Base-by-base conservation (phyloP, 2,888 invertebrate genomes). In the Chrysodeixis includens region DNA sequence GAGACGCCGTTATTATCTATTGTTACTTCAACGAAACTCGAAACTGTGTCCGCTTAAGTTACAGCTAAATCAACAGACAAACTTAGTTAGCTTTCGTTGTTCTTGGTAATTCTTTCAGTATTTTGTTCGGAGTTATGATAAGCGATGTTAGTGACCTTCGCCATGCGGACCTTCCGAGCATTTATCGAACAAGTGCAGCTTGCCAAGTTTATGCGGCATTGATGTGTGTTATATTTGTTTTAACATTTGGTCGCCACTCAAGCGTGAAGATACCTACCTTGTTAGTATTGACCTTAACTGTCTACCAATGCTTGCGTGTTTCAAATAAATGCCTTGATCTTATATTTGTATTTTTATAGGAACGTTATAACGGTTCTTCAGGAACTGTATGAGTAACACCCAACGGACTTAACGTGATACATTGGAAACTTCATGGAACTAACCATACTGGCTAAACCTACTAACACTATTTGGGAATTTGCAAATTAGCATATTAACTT, bases 161-260 rank as follows among this genome's bases (percentile, higher is more conserved):
- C 44, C 59, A 30, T 35, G 55, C 30, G 69, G 66, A 64, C 69
- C 70, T 76, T 76, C 74, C 40, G 78, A 78, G 74, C 76, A 82
- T 77, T 74, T 64, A 72, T 69, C 64, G 62, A 69, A 71, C 62
- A 69, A 72, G 59, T 76, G 77, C 67, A 73, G 74, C 56, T 73
- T 79, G 83, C 81, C 81, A 83, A 83, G 72, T 78, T 62, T 74
- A 76, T 74, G 70, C 71, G 81, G 71, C 82, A 85, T 83, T 86
- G 84, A 72, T 58, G 70, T 62, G 67, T 76, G 63, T 74, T 80
- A 76, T 79, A 80, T 76, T 82, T 79, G 71, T 76, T 74, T 76
- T 71, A 73, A 69, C 68, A 72, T 73, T 78, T 72, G 73, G 64
- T 72, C 72, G 56, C 73, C 62, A 66, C 46, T 65, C 76, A 72